phyloP scores from a whole-genome alignment of 2,113 vertebrate genomes.

The Xyrauchen texanus region DNA sequence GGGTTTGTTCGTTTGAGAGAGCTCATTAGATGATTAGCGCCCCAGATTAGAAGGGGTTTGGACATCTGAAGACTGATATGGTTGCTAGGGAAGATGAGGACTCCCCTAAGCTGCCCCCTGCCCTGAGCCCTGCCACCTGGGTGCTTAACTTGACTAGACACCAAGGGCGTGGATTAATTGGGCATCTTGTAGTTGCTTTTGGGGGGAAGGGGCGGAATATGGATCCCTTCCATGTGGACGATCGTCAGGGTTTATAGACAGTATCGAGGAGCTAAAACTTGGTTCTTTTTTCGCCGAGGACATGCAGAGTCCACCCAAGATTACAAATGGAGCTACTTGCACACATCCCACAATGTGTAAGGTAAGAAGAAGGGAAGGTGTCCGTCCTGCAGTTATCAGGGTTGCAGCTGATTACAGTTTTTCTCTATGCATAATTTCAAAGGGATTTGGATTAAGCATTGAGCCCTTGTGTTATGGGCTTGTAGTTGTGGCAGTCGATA shows the following conservation, averaged over 20 bases:
- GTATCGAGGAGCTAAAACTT: too few species aligned
- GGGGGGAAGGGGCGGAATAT: not conserved
- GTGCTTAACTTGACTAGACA: conserved; percentile 71
- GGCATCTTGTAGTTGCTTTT: conserved; percentile 39
- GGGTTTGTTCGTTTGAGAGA: conserved; percentile 55
- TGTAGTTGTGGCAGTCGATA: not conserved
- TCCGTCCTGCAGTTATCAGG: too few species aligned
- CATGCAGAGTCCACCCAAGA: not conserved
- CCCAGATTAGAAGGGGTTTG: conserved; percentile 68
- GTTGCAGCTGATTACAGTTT: too few species aligned
- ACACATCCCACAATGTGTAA: conserved; percentile 43
- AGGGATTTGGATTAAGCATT: conserved; percentile 6
- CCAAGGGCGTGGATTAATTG: conserved; percentile 64
- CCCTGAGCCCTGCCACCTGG: conserved; percentile 3
- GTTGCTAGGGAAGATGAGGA: conserved; percentile 50
- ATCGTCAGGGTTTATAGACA: not conserved
- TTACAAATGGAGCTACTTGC: not conserved
- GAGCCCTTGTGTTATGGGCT: not conserved
- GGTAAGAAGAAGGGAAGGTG: conserved; percentile 41
- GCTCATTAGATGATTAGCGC: conserved; percentile 58
- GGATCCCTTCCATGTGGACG: conserved; percentile 6
- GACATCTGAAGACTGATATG: conserved; percentile 63
- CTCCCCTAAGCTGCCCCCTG: conserved; percentile 4
- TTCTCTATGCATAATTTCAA: not conserved
- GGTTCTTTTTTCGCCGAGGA: not conserved